Base-by-base conservation (phyloP, 2,797 vertebrate species). In the Falco concolor region DNA sequence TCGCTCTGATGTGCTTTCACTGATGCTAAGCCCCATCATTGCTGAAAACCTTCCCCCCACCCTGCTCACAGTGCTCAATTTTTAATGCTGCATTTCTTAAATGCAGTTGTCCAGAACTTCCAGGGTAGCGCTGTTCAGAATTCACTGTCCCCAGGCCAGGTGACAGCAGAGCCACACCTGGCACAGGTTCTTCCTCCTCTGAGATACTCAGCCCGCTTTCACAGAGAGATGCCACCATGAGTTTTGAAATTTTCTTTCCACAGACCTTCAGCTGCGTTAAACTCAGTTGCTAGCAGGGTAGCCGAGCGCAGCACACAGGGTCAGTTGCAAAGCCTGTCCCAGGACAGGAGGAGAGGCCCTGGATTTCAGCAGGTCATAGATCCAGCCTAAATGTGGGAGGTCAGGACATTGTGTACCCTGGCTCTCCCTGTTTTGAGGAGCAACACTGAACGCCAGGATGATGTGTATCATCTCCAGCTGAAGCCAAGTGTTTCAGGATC, bases 151-250 rank as follows among this genome's bases (percentile, higher is more conserved):
- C 16, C n/a, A 27, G 32, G 24, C 19, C 60, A 75, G 22, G n/a
- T 59, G 59, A 87, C 44, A 75, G 40, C 21, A 68, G 17, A 83
- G 69, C 52, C 56, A 84, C 18, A 49, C 9, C 40, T 34, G 19
- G 25, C 25, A 91, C 32, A 57, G 5, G 13, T 60, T 90, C 24
- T 70, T 70, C 40, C 24, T 61, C 72, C 85, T 65, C 52, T 10
- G 21, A 45, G 12, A 20, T 36, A 61, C 14, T 54, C 45, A 50
- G 9, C 13, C 20, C 2, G 2, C 25, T n/a, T 72, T 81, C 61
- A 28, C 2, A 69, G 25, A 28, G 20, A 11, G 11, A n/a, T 59
- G 20, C 3, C 74, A 65, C 10, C 11, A 4, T 0, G 7, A 8
- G 28, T 36, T 75, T 86, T 69, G n/a, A 73, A 83, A 69, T 85